A percentile compares a stretch with the other conserved stretches of the same genome.
These are phyloP conservation scores for Scatophagus argus DNA, from an alignment of 2,113 vertebrate species.

Conservation along the genomic window DNA sequence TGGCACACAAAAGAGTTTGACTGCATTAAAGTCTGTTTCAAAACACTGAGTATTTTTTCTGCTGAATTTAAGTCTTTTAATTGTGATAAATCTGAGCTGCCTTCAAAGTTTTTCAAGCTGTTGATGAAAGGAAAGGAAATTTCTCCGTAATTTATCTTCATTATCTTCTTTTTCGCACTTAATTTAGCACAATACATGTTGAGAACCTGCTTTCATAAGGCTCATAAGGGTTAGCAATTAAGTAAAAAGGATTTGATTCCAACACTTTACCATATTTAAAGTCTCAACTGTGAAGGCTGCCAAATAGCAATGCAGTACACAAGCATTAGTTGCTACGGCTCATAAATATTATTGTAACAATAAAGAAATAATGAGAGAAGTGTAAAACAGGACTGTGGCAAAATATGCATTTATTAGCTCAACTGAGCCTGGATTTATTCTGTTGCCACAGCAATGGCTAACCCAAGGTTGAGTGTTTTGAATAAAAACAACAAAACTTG, in stretches of 20 bases:
- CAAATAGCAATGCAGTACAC: not conserved
- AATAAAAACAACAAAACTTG: too few relatives aligned
- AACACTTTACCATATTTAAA: not conserved
- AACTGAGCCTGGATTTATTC: too few relatives aligned
- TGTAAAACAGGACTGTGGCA: not conserved
- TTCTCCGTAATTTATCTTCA: slow-evolving; percentile 35
- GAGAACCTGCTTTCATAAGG: not conserved
- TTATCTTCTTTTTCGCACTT: slow-evolving; percentile 32
- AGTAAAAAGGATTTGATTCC: not conserved
- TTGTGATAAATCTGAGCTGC: not conserved
- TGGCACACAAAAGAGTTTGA: not conserved
- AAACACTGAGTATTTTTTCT: not conserved
- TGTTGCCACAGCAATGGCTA: too few relatives aligned
- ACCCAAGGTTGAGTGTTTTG: too few relatives aligned
- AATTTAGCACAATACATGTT: not conserved
- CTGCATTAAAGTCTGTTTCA: not conserved
- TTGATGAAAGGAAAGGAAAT: slow-evolving; percentile 1
- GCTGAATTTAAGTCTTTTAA: not conserved
- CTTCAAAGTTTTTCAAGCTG: not conserved
- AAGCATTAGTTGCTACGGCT: not conserved
- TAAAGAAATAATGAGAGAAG: not conserved
- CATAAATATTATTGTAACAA: too few relatives aligned
- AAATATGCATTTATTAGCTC: too few relatives aligned
- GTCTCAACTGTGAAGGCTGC: not conserved
- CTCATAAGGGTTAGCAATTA: not conserved